Evolutionary conservation across 2,113 vertebrate species (phyloP).

Genomic region (Mormyrus iriodes): DNA sequence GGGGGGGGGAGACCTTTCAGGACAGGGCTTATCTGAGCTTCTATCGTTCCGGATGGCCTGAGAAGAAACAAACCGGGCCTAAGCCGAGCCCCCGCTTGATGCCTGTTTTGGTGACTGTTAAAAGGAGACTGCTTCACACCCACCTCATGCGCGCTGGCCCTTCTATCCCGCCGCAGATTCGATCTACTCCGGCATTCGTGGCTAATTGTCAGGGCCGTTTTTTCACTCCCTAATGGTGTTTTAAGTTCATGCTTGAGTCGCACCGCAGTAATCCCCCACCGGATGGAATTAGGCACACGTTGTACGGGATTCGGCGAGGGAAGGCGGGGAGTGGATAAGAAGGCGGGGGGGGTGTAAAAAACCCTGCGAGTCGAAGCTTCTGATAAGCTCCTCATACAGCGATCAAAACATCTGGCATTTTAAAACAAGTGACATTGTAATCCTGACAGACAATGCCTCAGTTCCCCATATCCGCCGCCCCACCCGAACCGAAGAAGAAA

Average conservation of each 20-base stretch:
- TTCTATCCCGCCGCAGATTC: conserved; percentile 28
- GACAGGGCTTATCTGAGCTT: conserved; percentile 26
- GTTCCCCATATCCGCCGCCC: conserved; percentile 50
- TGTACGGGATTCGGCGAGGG: conserved; percentile 46
- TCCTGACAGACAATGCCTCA: conserved; percentile 67
- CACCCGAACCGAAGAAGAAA: conserved; percentile 40
- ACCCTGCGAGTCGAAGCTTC: conserved; percentile 61
- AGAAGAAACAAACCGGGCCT: conserved; percentile 23
- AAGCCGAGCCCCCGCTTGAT: conserved; percentile 19
- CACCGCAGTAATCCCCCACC: conserved; percentile 54
- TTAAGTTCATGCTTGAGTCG: conserved; percentile 50
- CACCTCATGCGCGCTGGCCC: conserved; percentile 27
- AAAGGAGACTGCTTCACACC: conserved; percentile 24
- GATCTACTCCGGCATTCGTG: conserved; percentile 41
- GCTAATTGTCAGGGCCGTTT: conserved; percentile 49
- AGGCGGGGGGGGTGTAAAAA: conserved; percentile 40
- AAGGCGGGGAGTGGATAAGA: conserved; percentile 47
- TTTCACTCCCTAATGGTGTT: conserved; percentile 37
- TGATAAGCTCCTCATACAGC: conserved; percentile 63
- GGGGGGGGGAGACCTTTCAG: conserved; percentile 18
- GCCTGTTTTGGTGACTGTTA: conserved; percentile 20
- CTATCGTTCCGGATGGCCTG: conserved; percentile 14
- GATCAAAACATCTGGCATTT: conserved; percentile 73
- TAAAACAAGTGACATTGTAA: conserved; percentile 77
- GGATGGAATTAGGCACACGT: conserved; percentile 55